Base-by-base conservation (phyloP, 2,888 invertebrate genomes). In the Physocephala rufipes region DNA sequence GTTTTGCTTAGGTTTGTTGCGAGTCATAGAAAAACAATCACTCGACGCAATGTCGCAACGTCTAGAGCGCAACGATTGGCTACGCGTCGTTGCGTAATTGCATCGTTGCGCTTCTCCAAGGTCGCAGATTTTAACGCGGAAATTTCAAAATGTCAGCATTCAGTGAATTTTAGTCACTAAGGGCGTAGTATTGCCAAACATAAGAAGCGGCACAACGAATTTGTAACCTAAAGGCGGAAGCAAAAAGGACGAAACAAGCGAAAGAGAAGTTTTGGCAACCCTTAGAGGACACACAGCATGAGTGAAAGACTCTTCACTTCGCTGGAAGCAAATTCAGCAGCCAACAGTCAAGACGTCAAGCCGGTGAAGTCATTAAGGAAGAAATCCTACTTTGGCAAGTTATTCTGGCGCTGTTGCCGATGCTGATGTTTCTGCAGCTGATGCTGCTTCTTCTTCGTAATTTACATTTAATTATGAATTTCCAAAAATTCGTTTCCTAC, bases 381-480 rank as follows among this genome's bases (percentile, higher is more conserved):
- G 45, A 47, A 47, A 26, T 63, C 26, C 36, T 36, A 7, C 47
- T 43, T 43, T 24, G 47, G 21, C 30, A 62, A 36, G 62, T 36
- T 55, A n/a, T n/a, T 12, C 53, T 24, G 53, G n/a, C 3, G 59
- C 28, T n/a, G 30, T 26, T 59, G 28, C n/a, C 12, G 59, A n/a
- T 15, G 28, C 30, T 45, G 24, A 13, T 63, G 24, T 49, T 24
- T 16, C n/a, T 28, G 59, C 12, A 45, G 19, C 16, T 26, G 21
- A n/a, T 58, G 59, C 26, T 49, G 67, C 43, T 24, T 7, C 30
- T 21, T 7, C 28, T 74, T 73, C 74, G 70, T 76, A 76, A 75
- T 76, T 75, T 75, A 73, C 74, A 76, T 76, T 76, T 76, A 76
- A 76, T 76, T 75, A 76, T 73, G 74, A 69, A 75, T 76, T 76